Percentiles rank a stretch among this genome's conserved stretches.
Evolutionary conservation across 2,888 invertebrate species (phyloP).

Genomic region (Minunthozetes semirufus): DNA sequence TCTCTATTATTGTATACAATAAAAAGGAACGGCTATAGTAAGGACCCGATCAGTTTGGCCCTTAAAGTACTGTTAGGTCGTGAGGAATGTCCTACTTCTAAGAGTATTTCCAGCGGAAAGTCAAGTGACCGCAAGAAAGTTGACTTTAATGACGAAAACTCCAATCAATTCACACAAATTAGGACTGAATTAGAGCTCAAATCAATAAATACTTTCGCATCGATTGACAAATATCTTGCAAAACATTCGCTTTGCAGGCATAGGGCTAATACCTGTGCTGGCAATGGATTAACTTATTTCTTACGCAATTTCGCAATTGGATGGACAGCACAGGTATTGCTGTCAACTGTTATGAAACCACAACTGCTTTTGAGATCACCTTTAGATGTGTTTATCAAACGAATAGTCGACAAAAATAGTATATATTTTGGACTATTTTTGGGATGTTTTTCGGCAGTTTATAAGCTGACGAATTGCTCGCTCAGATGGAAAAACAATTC

Average conservation of each 20-base stretch:
- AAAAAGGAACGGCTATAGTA: slow-evolving; percentile 19
- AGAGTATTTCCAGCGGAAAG: neutral
- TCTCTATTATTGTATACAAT: slow-evolving; percentile 15
- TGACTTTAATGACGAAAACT: neutral
- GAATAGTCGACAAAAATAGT: neutral
- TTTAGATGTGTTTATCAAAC: neutral
- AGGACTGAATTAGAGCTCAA: neutral
- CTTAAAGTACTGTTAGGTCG: slow-evolving; percentile 29
- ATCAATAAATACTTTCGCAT: neutral
- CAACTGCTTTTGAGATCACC: neutral
- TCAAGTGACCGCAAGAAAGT: neutral
- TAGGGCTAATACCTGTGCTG: neutral
- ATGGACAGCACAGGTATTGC: slow-evolving; percentile 27
- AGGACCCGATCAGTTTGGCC: slow-evolving; percentile 33
- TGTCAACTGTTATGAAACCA: slow-evolving; percentile 11
- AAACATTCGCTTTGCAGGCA: slow-evolving; percentile 29
- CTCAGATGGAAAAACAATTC: slow-evolving; percentile 55
- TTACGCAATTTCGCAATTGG: neutral
- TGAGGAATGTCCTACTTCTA: neutral
- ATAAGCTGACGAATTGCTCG: slow-evolving; percentile 54
- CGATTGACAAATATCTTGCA: neutral
- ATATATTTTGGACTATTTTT: slow-evolving; percentile 36
- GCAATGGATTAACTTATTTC: slow-evolving; percentile 11
- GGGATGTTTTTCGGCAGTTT: slow-evolving; percentile 22
- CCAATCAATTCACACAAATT: neutral